Percentiles rank a stretch among this genome's conserved stretches.
phyloP scores from a whole-genome alignment of 2,113 vertebrate genomes.

The Phasianus colchicus region DNA sequence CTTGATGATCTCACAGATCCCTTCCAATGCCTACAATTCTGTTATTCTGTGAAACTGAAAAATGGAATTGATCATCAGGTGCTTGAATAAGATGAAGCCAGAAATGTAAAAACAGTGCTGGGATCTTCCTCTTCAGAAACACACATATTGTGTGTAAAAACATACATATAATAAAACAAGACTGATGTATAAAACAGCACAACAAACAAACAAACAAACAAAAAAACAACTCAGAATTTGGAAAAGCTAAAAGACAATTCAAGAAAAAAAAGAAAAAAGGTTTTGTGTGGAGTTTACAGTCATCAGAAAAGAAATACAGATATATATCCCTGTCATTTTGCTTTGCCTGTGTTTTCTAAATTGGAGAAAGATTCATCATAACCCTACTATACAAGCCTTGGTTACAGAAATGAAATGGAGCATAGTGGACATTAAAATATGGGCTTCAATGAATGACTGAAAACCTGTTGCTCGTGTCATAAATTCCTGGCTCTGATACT shows the following conservation, averaged over 20 bases:
- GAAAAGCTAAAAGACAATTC: not conserved
- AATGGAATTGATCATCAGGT: not conserved
- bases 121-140: not conserved
- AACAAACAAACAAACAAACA: no score
- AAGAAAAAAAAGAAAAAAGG: accelerated
- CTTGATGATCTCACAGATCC: no score
- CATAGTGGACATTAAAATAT: not conserved
- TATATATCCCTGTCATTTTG: not conserved
- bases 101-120: not conserved
- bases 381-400: not conserved
- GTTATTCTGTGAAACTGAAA: not conserved
- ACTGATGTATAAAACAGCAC: not conserved
- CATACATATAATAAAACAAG: not conserved
- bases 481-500: not conserved
- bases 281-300: not conserved
- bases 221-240: not conserved
- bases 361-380: not conserved
- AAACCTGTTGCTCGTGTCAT: not conserved
- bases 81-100: not conserved
- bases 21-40: no score
- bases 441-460: not conserved
- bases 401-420: not conserved
- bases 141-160: not conserved
- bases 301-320: not conserved
- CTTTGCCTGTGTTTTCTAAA: not conserved